Conservation (phyloP, 2,797 vertebrate species). For the Morus bassanus region DNA sequence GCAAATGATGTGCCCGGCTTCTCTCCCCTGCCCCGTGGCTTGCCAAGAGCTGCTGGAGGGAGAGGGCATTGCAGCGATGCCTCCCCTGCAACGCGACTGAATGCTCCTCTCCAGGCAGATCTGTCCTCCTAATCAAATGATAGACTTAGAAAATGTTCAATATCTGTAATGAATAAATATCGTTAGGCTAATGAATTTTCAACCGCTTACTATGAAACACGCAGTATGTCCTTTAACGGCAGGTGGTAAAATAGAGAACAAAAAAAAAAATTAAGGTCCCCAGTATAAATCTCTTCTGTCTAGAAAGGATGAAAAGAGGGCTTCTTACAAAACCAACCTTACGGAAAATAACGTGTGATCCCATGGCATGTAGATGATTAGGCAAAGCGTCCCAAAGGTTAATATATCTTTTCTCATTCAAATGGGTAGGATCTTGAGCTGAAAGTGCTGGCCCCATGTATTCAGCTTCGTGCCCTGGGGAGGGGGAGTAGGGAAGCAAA, state of each 20-base stretch:
- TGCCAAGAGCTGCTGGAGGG: not conserved
- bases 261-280: not conserved
- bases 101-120: not conserved
- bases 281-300: not conserved
- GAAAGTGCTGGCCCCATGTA: not conserved
- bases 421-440: not conserved
- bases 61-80: not conserved
- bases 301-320: not conserved
- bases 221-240: not conserved
- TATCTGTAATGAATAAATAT: not conserved
- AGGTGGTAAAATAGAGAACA: not conserved
- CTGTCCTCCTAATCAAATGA: not conserved
- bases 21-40: not conserved
- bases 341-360: not conserved
- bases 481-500: not conserved
- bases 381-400: not conserved
- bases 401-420: not conserved
- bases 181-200: constrained; percentile 19
- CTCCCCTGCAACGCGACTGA: not conserved
- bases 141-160: not conserved
- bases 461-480: not conserved
- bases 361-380: not conserved
- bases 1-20: not conserved
- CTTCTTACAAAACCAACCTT: not conserved
- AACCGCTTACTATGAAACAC: not conserved